Conservation (phyloP, 2,888 invertebrate genomes). For the Prosopocoilus inquinatus region DNA sequence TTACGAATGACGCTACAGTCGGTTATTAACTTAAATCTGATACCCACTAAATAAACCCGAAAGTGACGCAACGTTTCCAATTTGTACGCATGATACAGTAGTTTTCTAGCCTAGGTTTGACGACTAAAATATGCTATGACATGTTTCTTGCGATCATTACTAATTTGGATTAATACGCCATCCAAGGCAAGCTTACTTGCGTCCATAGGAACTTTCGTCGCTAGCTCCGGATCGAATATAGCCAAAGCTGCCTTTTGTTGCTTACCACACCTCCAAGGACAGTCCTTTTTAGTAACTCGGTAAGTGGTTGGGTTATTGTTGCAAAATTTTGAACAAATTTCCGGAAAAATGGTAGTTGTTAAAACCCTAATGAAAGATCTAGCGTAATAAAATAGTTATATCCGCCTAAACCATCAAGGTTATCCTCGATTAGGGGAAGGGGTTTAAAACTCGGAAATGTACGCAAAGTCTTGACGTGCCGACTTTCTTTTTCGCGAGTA, state of each 20-base stretch:
- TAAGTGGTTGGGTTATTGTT: conserved; percentile 19
- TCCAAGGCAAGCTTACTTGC: conserved; percentile 31
- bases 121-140: conserved; percentile 37
- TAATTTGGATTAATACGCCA: conserved; percentile 34
- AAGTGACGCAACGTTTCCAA: conserved; percentile 42
- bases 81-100: conserved; percentile 39
- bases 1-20: conserved; percentile 38
- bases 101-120: conserved; percentile 36
- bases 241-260: conserved; percentile 25
- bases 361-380: conserved; percentile 3
- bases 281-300: conserved; percentile 18
- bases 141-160: conserved; percentile 30
- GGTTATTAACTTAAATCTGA: conserved; percentile 37
- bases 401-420: too few relatives aligned
- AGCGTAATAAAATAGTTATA: too few relatives aligned
- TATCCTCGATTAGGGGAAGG: too few relatives aligned
- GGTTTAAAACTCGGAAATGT: too few relatives aligned
- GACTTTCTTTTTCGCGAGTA: too few relatives aligned
- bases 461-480: too few relatives aligned
- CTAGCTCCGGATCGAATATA: conserved; percentile 20
- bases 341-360: conserved; percentile 24
- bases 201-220: conserved; percentile 31
- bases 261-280: conserved; percentile 5
- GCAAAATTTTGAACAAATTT: conserved; percentile 28
- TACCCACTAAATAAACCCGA: conserved; percentile 36